Evolutionary conservation across 2,888 invertebrate species (phyloP).

Genomic region (Anaspis maculata): DNA sequence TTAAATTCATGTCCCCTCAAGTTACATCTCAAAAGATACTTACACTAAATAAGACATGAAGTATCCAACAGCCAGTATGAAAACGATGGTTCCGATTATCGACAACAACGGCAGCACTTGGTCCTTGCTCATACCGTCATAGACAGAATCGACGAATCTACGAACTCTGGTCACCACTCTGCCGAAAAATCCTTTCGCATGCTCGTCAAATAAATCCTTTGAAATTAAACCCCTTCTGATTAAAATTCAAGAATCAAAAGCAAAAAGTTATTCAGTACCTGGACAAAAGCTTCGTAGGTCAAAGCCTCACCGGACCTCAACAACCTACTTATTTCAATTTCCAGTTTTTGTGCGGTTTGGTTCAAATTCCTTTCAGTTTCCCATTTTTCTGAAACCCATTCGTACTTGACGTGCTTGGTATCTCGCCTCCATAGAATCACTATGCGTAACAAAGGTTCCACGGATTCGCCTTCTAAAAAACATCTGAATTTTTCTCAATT

Average conservation of each 20-base stretch:
- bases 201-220: constrained; percentile 71
- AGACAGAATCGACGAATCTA: constrained; percentile 61
- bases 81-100: constrained; percentile 65
- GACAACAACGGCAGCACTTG: constrained; percentile 74
- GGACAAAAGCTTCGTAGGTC: constrained; percentile 69
- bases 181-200: constrained; percentile 63
- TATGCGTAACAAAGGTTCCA: constrained; percentile 65
- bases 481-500: not conserved
- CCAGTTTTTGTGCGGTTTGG: constrained; percentile 64
- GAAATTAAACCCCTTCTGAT: constrained; percentile 15
- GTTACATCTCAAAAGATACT: constrained; percentile 37
- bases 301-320: constrained; percentile 66
- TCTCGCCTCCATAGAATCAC: constrained; percentile 89
- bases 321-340: constrained; percentile 62
- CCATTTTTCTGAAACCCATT: constrained; percentile 76
- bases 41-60: constrained; percentile 77
- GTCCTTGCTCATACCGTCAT: constrained; percentile 65
- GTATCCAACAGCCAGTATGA: constrained; percentile 73
- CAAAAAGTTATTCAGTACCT: constrained; percentile 42
- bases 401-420: constrained; percentile 77
- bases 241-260: constrained; percentile 1
- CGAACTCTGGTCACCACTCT: constrained; percentile 57
- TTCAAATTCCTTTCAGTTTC: constrained; percentile 52
- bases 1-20: constrained; percentile 12
- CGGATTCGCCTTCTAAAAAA: constrained; percentile 48